phyloP scores from a whole-genome alignment of 2,113 vertebrate species.

The Limanda limanda region DNA sequence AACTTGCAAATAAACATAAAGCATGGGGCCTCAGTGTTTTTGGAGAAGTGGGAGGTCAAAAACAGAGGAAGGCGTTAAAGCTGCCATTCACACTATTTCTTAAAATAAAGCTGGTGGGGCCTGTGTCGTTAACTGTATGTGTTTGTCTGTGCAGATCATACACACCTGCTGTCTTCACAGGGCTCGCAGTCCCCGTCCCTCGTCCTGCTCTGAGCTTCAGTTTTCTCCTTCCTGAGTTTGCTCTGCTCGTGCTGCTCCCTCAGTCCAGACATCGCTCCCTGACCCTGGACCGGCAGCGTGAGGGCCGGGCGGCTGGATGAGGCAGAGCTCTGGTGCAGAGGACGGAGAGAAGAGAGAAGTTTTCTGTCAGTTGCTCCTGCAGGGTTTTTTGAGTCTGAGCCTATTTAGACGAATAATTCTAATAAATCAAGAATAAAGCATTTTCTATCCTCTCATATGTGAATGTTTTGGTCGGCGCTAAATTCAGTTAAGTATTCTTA shows the following conservation, averaged over 20 bases:
- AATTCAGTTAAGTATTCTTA: not conserved
- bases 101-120: too few species aligned
- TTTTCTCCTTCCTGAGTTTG: constrained; percentile 50
- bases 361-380: not conserved
- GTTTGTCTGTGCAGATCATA: not conserved
- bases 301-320: constrained; percentile 22
- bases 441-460: not conserved
- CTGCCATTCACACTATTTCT: too few species aligned
- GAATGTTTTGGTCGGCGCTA: not conserved
- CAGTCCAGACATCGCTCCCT: not conserved
- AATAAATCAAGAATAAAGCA: not conserved
- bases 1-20: too few species aligned
- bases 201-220: constrained; percentile 41
- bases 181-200: constrained; percentile 47
- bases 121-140: not conserved
- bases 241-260: constrained; percentile 48
- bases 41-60: too few species aligned
- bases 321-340: constrained; percentile 43
- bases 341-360: not conserved
- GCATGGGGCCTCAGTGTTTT: too few species aligned
- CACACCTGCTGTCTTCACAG: constrained; percentile 59
- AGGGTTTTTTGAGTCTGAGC: too few species aligned
- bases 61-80: too few species aligned
- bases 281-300: not conserved
- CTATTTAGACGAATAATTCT: too few species aligned